A percentile compares a stretch with the other conserved stretches of the same genome.
Evolutionary conservation across 2,888 invertebrate species (phyloP).

Genomic region (Sphecodes monilicornis): DNA sequence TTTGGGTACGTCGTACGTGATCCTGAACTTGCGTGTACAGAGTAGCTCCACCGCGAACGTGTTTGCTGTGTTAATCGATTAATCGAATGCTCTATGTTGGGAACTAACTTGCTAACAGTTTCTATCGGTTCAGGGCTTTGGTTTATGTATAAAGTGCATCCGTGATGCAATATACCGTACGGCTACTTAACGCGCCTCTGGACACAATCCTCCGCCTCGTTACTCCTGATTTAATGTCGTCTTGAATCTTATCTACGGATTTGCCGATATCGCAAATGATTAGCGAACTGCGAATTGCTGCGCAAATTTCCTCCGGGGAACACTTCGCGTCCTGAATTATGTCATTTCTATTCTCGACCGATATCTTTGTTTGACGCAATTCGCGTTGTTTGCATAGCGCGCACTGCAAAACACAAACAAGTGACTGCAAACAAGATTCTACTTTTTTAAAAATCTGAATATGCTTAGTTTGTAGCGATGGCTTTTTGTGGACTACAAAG

Average conservation of each 20-base stretch:
- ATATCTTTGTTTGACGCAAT: background rate
- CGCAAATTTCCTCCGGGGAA: background rate
- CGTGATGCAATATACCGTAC: background rate
- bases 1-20: background rate
- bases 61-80: background rate
- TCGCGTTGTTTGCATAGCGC: background rate
- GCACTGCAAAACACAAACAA: background rate
- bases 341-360: background rate
- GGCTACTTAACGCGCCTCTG: background rate
- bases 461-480: no score
- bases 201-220: background rate
- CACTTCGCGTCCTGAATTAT: background rate
- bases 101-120: constrained; percentile 1
- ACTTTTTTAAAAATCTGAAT: background rate
- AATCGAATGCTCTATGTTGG: background rate
- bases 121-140: background rate
- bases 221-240: background rate
- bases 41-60: background rate
- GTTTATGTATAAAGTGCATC: background rate
- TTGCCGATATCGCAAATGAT: background rate
- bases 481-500: no score
- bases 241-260: background rate
- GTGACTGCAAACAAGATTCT: background rate
- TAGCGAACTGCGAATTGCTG: background rate
- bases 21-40: background rate